A percentile compares a stretch with the other conserved stretches of the same genome.
Evolutionary conservation across 2,113 vertebrate species (phyloP).

Genomic region (Sinocyclocheilus maitianheensis): DNA sequence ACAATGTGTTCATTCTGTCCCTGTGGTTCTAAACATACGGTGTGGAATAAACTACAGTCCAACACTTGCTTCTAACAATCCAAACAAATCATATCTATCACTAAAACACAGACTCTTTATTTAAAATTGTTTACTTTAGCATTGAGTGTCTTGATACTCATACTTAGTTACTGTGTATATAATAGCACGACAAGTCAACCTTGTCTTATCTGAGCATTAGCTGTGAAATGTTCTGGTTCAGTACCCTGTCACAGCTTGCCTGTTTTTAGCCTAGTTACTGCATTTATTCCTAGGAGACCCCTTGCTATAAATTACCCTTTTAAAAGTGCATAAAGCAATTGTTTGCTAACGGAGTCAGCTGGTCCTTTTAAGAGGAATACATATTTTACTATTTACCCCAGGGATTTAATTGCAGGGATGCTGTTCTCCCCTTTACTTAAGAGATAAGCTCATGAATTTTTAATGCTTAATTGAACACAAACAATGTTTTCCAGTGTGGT

Average conservation of each 20-base stretch:
- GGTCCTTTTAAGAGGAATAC: neutral
- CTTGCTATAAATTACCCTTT: neutral
- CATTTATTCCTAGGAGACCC: neutral
- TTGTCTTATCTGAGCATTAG: neutral
- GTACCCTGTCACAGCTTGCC: neutral
- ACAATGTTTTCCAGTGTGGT: neutral
- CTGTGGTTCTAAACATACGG: slow-evolving; percentile 8
- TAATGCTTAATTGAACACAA: neutral
- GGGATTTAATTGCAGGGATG: neutral
- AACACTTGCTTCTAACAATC: slow-evolving; percentile 1
- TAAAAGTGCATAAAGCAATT: slow-evolving; percentile 3
- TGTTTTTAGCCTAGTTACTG: neutral
- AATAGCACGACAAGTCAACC: neutral
- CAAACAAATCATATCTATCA: slow-evolving; percentile 7
- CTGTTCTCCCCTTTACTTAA: neutral
- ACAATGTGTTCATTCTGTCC: neutral
- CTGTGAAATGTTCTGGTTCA: neutral
- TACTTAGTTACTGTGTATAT: slow-evolving; percentile 5
- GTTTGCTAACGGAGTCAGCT: neutral
- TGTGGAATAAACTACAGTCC: neutral
- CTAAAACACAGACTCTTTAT: neutral
- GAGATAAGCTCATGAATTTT: neutral
- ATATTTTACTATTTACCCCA: neutral
- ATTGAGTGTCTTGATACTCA: neutral
- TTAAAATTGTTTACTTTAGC: neutral